Conservation (phyloP, 2,888 invertebrate genomes). For the Morinoia aosen region DNA sequence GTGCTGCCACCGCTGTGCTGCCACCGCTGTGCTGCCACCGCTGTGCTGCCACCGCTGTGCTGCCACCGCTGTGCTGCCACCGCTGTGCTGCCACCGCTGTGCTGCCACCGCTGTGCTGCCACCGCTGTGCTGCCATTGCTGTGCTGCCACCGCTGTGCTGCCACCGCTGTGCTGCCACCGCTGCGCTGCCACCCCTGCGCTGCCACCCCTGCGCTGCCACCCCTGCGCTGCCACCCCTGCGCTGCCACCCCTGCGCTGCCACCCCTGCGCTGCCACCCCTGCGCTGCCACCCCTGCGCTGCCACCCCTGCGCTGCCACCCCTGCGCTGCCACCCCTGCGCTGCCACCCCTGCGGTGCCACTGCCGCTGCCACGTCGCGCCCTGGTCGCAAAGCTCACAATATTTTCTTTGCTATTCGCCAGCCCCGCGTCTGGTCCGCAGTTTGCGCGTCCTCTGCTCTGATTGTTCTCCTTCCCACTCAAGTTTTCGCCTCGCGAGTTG, state of each 20-base stretch:
- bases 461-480: background rate
- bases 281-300: too few relatives aligned
- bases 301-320: too few relatives aligned
- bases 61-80: background rate
- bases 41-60: too few relatives aligned
- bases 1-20: background rate
- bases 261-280: too few relatives aligned
- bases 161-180: too few relatives aligned
- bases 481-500: too few relatives aligned
- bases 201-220: background rate
- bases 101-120: background rate
- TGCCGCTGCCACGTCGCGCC: background rate
- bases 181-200: background rate
- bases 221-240: background rate
- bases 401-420: too few relatives aligned
- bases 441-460: background rate
- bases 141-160: too few relatives aligned
- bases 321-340: background rate
- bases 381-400: too few relatives aligned
- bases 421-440: background rate
- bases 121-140: too few relatives aligned
- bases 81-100: background rate
- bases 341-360: background rate
- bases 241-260: too few relatives aligned
- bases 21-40: too few relatives aligned